Base-by-base conservation (phyloP, 2,888 invertebrate species). In the Nemurella pictetii region DNA sequence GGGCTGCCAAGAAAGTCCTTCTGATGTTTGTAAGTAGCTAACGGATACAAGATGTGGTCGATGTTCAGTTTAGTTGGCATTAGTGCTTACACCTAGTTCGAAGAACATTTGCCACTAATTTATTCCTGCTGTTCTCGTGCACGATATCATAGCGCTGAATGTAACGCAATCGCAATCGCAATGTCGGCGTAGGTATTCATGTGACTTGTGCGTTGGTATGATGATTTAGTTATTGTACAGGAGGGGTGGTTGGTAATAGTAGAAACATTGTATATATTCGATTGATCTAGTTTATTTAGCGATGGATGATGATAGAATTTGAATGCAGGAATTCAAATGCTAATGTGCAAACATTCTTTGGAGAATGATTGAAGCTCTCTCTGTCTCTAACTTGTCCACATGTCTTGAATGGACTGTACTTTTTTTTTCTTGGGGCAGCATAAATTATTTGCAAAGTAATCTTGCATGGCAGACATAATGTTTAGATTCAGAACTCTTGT, bases 71-170 rank as follows among this genome's bases (percentile, higher is more conserved):
- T 78, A 72, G 26, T 80, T 78, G 84, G 82, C 84, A 27, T 29
- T 84, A 85, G 84, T 85, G 84, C 80, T 84, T 84, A 83, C 78
- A 55, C n/a, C 28, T 80, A 78, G 55, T 15, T 55, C 15, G 55
- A 55, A 55, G 55, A 55, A 25, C 27, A 26, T 27, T 75, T 28
- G 26, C 26, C 28, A 75, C 75, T 25, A 27, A 75, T 75, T 25
- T 26, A 75, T 75, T 27, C 27, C 28, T 75, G 75, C 28, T 75
- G 75, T 26, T 75, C 26, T 75, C 7, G 75, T 75, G 75, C 26
- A 75, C 28, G 75, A 26, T 75, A 75, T 75, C 26, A 55, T 55
- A 15, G 55, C 9, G 55, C 55, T 55, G 55, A 55, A 55, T 55
- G 55, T 55, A 55, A 55, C 12, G 35, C 55, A 55, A 1, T 55